Percentiles rank a stretch among this genome's conserved stretches.
Evolutionary conservation across 2,113 vertebrate genomes (phyloP).

Genomic region (Campylomormyrus numenius): DNA sequence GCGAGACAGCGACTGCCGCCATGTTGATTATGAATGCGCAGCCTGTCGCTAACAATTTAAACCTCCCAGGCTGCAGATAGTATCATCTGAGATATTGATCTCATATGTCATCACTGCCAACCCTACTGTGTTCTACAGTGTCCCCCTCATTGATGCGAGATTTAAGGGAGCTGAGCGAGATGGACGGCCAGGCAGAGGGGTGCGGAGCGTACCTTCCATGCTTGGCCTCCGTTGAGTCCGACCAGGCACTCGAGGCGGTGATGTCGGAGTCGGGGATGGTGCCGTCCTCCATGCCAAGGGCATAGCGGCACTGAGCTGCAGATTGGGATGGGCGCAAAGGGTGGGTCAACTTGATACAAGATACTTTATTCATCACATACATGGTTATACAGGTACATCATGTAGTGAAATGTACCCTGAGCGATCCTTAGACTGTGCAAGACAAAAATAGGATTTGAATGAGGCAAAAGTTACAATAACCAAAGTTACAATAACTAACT

Average conservation of each 20-base stretch:
- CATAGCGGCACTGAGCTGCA: constrained; percentile 82
- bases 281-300: constrained; percentile 87
- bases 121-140: too few relatives aligned
- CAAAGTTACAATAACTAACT: too few relatives aligned
- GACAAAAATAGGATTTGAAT: too few relatives aligned
- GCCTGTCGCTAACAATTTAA: neutral
- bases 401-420: too few relatives aligned
- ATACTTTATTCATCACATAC: too few relatives aligned
- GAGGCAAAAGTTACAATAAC: too few relatives aligned
- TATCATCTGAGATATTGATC: neutral
- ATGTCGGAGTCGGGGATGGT: constrained; percentile 81
- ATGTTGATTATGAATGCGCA: neutral
- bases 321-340: constrained; percentile 23
- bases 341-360: neutral
- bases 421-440: too few relatives aligned
- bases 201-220: constrained; percentile 71
- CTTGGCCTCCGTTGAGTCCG: constrained; percentile 85
- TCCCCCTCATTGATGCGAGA: constrained; percentile 25
- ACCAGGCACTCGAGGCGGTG: constrained; percentile 85
- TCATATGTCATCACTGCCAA: neutral
- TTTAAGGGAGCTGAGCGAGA: constrained; percentile 30
- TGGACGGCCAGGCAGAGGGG: neutral
- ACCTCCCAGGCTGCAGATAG: neutral
- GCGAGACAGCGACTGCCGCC: neutral
- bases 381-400: too few relatives aligned